These are phyloP conservation scores for Acleris holmiana DNA, from an alignment of 2,888 invertebrate species.

Conservation along the genomic window DNA sequence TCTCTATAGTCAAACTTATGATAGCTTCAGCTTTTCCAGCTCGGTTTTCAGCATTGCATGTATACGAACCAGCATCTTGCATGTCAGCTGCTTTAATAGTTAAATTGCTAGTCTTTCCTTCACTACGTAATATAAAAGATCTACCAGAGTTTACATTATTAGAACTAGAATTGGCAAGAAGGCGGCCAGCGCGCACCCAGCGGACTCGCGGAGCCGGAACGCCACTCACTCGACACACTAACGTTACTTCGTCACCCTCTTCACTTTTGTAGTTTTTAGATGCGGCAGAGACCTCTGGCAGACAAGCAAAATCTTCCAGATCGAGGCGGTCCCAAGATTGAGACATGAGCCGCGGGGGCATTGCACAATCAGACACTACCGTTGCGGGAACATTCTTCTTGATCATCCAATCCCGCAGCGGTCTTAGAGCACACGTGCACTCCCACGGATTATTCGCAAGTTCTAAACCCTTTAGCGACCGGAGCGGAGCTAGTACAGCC, in stretches of 20 bases:
- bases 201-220: slow-evolving; percentile 89
- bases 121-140: slow-evolving; percentile 87
- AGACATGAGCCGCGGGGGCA: slow-evolving; percentile 86
- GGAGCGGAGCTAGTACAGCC: slow-evolving; percentile 87
- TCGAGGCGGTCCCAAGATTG: slow-evolving; percentile 90
- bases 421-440: slow-evolving; percentile 90
- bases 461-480: slow-evolving; percentile 89
- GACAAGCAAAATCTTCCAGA: slow-evolving; percentile 91
- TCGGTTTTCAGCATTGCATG: slow-evolving; percentile 91
- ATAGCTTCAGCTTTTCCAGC: slow-evolving; percentile 91
- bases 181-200: slow-evolving; percentile 89
- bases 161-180: slow-evolving; percentile 85
- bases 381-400: slow-evolving; percentile 90
- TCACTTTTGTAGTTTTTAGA: slow-evolving; percentile 85
- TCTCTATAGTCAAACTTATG: slow-evolving; percentile 88
- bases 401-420: slow-evolving; percentile 91
- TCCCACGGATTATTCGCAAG: slow-evolving; percentile 93
- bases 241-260: slow-evolving; percentile 89
- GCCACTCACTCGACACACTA: slow-evolving; percentile 88
- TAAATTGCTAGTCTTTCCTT: slow-evolving; percentile 88
- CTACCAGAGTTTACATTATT: slow-evolving; percentile 79
- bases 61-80: slow-evolving; percentile 90
- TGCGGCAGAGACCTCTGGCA: slow-evolving; percentile 87
- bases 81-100: slow-evolving; percentile 89
- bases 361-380: slow-evolving; percentile 86